A percentile compares a stretch with the other conserved stretches of the same genome.
These are phyloP conservation scores for Aphelocoma coerulescens DNA, from an alignment of 2,113 vertebrate genomes.

Conservation along the genomic window DNA sequence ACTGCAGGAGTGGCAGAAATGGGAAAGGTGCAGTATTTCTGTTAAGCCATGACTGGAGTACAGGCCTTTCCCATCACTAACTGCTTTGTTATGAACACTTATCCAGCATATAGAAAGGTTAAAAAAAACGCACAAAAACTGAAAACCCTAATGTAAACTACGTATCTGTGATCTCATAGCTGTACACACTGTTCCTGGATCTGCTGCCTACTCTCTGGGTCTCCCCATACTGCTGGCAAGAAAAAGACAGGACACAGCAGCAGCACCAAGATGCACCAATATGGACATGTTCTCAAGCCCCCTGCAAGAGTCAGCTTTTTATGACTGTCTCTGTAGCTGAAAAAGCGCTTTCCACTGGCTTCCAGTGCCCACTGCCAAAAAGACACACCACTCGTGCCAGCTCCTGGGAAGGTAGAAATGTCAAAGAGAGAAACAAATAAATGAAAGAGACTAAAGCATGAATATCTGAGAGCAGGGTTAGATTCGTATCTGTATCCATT, in stretches of 20 bases:
- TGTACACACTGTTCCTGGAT: not conserved
- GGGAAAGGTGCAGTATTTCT: not conserved
- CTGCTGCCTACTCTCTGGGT: conserved; percentile 6
- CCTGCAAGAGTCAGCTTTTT: conserved; percentile 24
- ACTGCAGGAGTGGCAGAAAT: not conserved
- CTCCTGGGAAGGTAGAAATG: conserved; percentile 45
- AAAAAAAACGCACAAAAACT: not conserved
- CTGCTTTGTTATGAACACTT: not conserved
- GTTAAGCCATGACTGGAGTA: not conserved
- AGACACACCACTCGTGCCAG: conserved; percentile 30
- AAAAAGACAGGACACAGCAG: conserved; percentile 27
- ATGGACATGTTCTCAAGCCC: not conserved
- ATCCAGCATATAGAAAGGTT: conserved; percentile 24
- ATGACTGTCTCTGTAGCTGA: not conserved
- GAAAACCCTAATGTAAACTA: conserved; percentile 35
- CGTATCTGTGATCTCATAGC: not conserved
- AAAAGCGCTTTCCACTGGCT: conserved; percentile 45
- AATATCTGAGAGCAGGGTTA: not conserved
- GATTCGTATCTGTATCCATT: not conserved
- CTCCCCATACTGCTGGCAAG: not conserved
- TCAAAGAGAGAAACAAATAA: conserved; percentile 20
- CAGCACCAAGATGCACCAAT: not conserved
- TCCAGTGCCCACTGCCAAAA: conserved; percentile 9
- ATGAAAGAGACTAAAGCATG: not conserved
- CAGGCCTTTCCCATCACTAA: not conserved